phyloP scores from a whole-genome alignment of 1,140 invertebrate species.

The Drosophila orosa region DNA sequence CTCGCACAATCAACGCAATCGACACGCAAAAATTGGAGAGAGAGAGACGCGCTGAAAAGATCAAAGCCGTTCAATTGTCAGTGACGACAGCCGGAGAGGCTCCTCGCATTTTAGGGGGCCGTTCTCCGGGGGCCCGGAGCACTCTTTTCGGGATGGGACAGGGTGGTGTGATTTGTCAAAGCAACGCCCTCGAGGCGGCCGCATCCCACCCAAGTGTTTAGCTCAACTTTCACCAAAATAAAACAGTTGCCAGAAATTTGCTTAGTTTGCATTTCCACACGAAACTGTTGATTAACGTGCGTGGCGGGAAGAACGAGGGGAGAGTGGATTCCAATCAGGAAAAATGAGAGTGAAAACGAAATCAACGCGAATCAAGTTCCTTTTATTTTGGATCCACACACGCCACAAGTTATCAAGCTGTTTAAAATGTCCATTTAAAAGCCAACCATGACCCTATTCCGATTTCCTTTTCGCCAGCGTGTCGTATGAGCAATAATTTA shows the following conservation, averaged over 20 bases:
- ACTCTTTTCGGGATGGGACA: constrained; percentile 15
- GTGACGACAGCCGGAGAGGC: constrained; percentile 53
- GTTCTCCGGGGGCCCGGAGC: neutral
- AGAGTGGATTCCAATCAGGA: constrained; percentile 18
- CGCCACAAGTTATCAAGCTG: neutral
- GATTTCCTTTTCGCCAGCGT: neutral
- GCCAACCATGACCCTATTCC: neutral
- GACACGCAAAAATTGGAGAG: constrained; percentile 71
- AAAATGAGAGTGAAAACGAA: constrained; percentile 27
- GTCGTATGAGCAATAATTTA: neutral
- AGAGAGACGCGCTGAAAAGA: constrained; percentile 64
- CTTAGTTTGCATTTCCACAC: constrained; percentile 51
- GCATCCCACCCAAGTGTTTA: constrained; percentile 39
- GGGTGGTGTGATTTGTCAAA: constrained; percentile 73
- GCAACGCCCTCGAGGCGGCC: constrained; percentile 41
- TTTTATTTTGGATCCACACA: neutral
- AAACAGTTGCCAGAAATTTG: constrained; percentile 55
- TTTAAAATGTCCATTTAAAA: neutral
- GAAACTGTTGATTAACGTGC: constrained; percentile 42
- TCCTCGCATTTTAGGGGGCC: constrained; percentile 6
- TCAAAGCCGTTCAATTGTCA: constrained; percentile 80
- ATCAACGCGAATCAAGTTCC: neutral
- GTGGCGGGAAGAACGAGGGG: neutral
- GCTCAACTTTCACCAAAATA: constrained; percentile 45
- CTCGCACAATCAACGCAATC: constrained; percentile 60